Conservation (phyloP, 2,888 invertebrate species). For the Diplazon laetatorius region DNA sequence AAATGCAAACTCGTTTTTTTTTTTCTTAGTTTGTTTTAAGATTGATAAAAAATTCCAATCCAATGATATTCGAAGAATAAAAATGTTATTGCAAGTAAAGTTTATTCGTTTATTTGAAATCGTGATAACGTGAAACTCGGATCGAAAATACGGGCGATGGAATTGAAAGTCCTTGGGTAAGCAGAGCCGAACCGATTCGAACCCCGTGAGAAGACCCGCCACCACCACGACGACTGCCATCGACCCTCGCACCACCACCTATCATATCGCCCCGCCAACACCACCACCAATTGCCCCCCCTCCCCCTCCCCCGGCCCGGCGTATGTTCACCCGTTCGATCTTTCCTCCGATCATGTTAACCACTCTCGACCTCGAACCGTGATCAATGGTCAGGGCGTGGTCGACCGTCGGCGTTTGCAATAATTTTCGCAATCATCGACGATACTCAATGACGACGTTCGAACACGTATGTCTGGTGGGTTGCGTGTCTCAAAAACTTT, state of each 20-base stretch:
- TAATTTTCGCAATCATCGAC: constrained; percentile 33
- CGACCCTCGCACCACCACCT: too few species aligned
- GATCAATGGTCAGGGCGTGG: constrained; percentile 33
- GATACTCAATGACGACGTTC: constrained; percentile 42
- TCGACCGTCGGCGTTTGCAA: background rate
- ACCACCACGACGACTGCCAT: too few species aligned
- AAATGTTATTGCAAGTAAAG: too few species aligned
- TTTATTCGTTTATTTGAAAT: background rate
- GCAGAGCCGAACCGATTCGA: constrained; percentile 19
- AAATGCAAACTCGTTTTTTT: too few species aligned
- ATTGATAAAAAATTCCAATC: too few species aligned
- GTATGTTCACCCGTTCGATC: background rate
- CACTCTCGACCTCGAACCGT: constrained; percentile 70
- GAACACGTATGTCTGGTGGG: too few species aligned
- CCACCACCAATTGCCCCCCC: constrained; percentile 10
- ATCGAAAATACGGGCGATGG: background rate
- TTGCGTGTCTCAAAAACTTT: too few species aligned
- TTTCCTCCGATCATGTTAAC: constrained; percentile 59
- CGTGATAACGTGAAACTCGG: background rate
- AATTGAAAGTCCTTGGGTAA: constrained; percentile 15
- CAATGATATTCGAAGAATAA: too few species aligned
- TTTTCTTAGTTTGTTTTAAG: too few species aligned
- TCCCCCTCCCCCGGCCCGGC: constrained; percentile 56
- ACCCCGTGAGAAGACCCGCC: constrained; percentile 12
- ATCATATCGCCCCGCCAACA: too few species aligned